phyloP scores from a whole-genome alignment of 2,888 invertebrate genomes.

The Pachymerium ferrugineum region DNA sequence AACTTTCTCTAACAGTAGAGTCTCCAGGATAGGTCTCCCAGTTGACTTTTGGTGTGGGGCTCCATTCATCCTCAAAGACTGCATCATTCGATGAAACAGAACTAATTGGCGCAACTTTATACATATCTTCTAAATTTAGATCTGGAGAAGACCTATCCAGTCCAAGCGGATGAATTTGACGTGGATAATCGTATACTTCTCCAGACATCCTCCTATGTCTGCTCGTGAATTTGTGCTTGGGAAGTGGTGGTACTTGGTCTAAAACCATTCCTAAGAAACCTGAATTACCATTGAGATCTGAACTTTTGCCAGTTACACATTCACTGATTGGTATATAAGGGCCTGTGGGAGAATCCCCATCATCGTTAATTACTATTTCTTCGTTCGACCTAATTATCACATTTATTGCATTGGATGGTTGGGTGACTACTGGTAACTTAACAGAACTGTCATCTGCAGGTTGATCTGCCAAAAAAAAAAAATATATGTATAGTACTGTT shows the following conservation, averaged over 20 bases:
- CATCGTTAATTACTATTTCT: not conserved
- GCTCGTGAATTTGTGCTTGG: constrained; percentile 33
- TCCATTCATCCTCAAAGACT: not conserved
- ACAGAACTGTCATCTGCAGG: constrained; percentile 32
- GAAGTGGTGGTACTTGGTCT: constrained; percentile 37
- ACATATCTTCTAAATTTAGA: constrained; percentile 29
- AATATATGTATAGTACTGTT: constrained; percentile 53
- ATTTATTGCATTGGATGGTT: not conserved
- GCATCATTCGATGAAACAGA: not conserved
- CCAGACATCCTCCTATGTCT: constrained; percentile 30
- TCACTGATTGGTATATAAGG: constrained; percentile 90
- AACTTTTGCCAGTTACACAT: constrained; percentile 70
- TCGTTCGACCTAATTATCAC: not conserved
- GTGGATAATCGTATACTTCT: constrained; percentile 39
- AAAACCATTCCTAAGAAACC: not conserved
- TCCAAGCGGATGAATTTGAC: constrained; percentile 34
- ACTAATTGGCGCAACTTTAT: constrained; percentile 31
- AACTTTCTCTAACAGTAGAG: not conserved
- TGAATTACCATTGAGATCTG: constrained; percentile 33
- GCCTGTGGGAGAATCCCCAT: constrained; percentile 55
- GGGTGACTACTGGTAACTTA: constrained; percentile 10
- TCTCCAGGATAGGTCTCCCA: constrained; percentile 40
- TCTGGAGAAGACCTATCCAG: constrained; percentile 29
- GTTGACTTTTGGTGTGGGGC: constrained; percentile 38
- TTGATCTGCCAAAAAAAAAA: constrained; percentile 52